Evolutionary conservation across 2,797 vertebrate genomes (phyloP).

Genomic region (Otus scops): DNA sequence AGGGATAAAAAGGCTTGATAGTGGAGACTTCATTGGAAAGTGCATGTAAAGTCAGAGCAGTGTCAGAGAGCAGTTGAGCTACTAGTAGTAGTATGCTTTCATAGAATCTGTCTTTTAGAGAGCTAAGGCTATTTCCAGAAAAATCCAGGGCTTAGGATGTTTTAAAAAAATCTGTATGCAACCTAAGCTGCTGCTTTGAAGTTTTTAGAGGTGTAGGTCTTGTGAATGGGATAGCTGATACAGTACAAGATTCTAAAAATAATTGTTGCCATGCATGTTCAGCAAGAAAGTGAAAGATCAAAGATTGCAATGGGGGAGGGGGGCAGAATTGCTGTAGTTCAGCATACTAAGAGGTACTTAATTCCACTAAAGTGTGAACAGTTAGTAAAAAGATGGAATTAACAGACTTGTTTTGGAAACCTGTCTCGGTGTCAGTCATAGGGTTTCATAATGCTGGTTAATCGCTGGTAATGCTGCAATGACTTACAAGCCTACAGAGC

Average conservation of each 20-base stretch:
- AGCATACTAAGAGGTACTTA: neutral
- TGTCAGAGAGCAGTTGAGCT: neutral
- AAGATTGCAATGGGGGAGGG: neutral
- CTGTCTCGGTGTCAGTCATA: rapidly evolving
- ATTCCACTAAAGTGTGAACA: neutral
- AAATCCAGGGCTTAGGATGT: neutral
- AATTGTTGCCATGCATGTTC: neutral
- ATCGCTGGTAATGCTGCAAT: neutral
- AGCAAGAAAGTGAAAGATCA: neutral
- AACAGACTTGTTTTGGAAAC: neutral
- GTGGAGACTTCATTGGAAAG: neutral
- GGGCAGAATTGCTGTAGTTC: neutral
- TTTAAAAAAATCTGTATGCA: neutral
- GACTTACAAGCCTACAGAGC: neutral
- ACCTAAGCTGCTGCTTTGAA: neutral
- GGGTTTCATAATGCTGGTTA: neutral
- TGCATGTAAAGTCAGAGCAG: neutral
- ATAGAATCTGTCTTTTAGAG: neutral
- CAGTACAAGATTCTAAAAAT: neutral
- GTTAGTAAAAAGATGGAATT: neutral
- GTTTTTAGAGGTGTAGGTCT: neutral
- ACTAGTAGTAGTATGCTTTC: neutral
- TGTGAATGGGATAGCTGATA: neutral
- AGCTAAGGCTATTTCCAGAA: neutral
- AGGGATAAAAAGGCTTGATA: neutral